phyloP scores from a whole-genome alignment of 2,113 vertebrate species.

The Danionella cerebrum region DNA sequence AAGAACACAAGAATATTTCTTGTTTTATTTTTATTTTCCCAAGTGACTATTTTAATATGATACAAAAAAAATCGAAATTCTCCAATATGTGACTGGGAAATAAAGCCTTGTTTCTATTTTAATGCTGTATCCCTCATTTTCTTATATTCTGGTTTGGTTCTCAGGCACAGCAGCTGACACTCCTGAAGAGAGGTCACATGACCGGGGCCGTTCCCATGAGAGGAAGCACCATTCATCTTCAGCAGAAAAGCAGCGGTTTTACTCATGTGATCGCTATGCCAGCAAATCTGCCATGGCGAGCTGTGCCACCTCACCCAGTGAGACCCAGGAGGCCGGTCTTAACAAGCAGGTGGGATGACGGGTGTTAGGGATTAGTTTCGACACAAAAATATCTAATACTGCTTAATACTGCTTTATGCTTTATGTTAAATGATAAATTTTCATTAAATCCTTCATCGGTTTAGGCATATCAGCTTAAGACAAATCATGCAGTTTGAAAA shows the following conservation, averaged over 20 bases:
- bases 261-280: conserved; percentile 90
- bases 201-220: conserved; percentile 87
- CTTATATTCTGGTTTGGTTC: not conserved
- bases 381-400: too few species aligned
- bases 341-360: conserved; percentile 78
- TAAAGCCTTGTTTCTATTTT: too few species aligned
- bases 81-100: too few species aligned
- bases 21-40: not conserved
- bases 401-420: too few species aligned
- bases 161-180: conserved; percentile 41
- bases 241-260: conserved; percentile 88
- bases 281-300: conserved; percentile 74
- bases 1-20: not conserved
- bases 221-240: conserved; percentile 84
- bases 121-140: too few species aligned
- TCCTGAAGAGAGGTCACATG: conserved; percentile 63
- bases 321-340: conserved; percentile 66
- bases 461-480: too few species aligned
- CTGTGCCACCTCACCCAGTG: conserved; percentile 76
- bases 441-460: too few species aligned
- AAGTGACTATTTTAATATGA: not conserved
- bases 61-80: not conserved
- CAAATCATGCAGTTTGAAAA: too few species aligned
- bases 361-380: too few species aligned
- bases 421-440: too few species aligned